Evolutionary conservation across 2,888 invertebrate species (phyloP).

Genomic region (Diaperis boleti): DNA sequence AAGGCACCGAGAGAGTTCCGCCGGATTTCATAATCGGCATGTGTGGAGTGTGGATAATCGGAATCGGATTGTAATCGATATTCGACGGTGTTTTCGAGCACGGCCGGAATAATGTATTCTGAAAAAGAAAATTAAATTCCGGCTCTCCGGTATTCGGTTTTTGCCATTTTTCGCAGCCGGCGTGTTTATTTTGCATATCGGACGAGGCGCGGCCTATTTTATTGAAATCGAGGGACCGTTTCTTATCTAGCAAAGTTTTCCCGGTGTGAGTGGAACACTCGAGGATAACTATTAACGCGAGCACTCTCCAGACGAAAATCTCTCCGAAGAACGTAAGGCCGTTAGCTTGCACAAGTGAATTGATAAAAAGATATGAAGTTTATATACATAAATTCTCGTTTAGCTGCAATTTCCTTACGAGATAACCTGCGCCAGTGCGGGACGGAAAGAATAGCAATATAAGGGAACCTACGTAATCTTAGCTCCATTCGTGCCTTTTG

Average conservation of each 20-base stretch:
- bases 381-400: slow-evolving; percentile 57
- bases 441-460: slow-evolving; percentile 51
- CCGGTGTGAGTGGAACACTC: too few relatives aligned
- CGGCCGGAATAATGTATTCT: slow-evolving; percentile 31
- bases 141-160: slow-evolving; percentile 51
- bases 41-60: not conserved
- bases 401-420: slow-evolving; percentile 55
- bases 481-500: slow-evolving; percentile 54
- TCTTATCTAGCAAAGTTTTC: too few relatives aligned
- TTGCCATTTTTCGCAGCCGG: slow-evolving; percentile 63
- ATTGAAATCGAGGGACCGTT: slow-evolving; percentile 52
- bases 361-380: slow-evolving; percentile 49
- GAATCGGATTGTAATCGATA: slow-evolving; percentile 1
- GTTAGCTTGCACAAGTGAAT: slow-evolving; percentile 35
- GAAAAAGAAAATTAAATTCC: slow-evolving; percentile 38
- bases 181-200: slow-evolving; percentile 64
- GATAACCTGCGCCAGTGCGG: slow-evolving; percentile 52
- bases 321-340: too few relatives aligned
- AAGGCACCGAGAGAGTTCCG: too few relatives aligned
- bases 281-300: too few relatives aligned
- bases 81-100: slow-evolving; percentile 19
- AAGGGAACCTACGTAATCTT: slow-evolving; percentile 55
- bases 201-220: slow-evolving; percentile 56
- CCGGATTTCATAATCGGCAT: too few relatives aligned
- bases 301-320: too few relatives aligned